These are phyloP conservation scores for Caenorhabditis drosophilae DNA, from an alignment of 2,888 invertebrate species.

Conservation along the genomic window DNA sequence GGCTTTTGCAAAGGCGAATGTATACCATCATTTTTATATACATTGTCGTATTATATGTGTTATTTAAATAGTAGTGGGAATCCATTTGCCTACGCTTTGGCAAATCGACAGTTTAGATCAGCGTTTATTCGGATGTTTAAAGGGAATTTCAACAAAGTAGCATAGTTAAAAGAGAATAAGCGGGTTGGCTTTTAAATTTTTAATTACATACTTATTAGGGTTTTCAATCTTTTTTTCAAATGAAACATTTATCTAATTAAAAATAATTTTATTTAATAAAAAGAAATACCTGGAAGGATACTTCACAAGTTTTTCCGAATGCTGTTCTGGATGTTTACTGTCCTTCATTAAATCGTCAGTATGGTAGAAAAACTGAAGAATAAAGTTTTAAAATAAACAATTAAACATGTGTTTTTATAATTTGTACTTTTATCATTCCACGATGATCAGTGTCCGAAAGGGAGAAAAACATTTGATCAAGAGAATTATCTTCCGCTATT, in stretches of 20 bases:
- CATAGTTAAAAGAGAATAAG: conserved; percentile 15
- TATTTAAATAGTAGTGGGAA: conserved; percentile 67
- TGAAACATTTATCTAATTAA: too few relatives aligned
- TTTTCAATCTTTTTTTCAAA: too few relatives aligned
- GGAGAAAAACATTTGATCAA: conserved; percentile 27
- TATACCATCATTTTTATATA: conserved; percentile 66
- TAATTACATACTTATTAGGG: too few relatives aligned
- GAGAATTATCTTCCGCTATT: conserved; percentile 34
- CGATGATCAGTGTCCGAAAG: conserved; percentile 42
- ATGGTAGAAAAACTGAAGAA: conserved; percentile 40
- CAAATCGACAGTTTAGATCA: conserved; percentile 67
- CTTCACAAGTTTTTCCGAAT: conserved; percentile 20
- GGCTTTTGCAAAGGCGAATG: conserved; percentile 68
- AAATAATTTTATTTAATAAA: too few relatives aligned
- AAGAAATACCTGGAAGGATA: too few relatives aligned
- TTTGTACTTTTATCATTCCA: conserved; percentile 39
- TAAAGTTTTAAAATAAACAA: background rate
- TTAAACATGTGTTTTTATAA: too few relatives aligned
- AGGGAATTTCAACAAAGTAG: conserved; percentile 58
- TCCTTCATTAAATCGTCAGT: conserved; percentile 24
- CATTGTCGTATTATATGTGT: conserved; percentile 69
- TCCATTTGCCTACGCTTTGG: conserved; percentile 69
- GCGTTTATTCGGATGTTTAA: conserved; percentile 65
- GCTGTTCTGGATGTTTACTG: conserved; percentile 17
- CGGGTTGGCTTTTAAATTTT: too few relatives aligned